Conservation (phyloP, 2,888 invertebrate species). For the Deilephila elpenor region DNA sequence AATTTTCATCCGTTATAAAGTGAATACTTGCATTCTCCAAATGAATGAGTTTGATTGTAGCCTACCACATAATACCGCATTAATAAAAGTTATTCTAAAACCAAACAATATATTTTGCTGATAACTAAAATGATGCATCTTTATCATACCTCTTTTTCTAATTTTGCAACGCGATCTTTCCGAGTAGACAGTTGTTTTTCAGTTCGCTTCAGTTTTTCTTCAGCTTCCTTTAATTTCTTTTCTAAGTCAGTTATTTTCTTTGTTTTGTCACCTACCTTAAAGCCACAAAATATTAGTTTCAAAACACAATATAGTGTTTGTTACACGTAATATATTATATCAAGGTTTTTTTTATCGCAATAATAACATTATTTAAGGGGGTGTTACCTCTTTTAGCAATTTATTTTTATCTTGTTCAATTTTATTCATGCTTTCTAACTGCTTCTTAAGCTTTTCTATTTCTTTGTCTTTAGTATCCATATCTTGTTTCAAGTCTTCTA, state of each 20-base stretch:
- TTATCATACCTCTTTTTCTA: slow-evolving; percentile 85
- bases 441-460: slow-evolving; percentile 85
- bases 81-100: too few species aligned
- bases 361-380: not conserved
- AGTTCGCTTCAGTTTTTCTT: slow-evolving; percentile 86
- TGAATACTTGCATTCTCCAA: too few species aligned
- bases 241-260: slow-evolving; percentile 87
- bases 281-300: not conserved
- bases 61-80: too few species aligned
- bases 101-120: too few species aligned
- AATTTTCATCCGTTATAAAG: too few species aligned
- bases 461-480: slow-evolving; percentile 87
- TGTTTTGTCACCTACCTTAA: slow-evolving; percentile 85
- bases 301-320: not conserved
- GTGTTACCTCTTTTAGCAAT: slow-evolving; percentile 83
- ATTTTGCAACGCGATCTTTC: slow-evolving; percentile 84
- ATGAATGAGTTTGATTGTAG: too few species aligned
- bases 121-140: not conserved
- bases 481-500: slow-evolving; percentile 87
- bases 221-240: slow-evolving; percentile 87
- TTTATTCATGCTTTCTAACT: slow-evolving; percentile 78
- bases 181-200: slow-evolving; percentile 83
- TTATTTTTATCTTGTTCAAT: slow-evolving; percentile 84
- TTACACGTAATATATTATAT: not conserved
- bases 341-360: not conserved